Evolutionary conservation across 2,888 invertebrate species (phyloP).

Genomic region (Cheilosia soror): DNA sequence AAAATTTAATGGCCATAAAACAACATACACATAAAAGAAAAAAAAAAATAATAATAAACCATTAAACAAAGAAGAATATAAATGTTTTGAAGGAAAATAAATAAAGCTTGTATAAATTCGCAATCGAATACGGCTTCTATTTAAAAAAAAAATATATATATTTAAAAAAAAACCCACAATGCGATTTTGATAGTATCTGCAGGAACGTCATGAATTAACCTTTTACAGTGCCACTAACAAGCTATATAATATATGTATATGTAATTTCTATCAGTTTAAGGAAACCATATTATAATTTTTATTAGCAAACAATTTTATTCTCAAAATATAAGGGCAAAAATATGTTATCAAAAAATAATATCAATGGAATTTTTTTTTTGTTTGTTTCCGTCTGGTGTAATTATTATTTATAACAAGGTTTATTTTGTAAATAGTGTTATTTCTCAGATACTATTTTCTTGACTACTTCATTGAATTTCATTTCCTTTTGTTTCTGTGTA

Average conservation of each 20-base stretch:
- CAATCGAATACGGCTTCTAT: constrained; percentile 25
- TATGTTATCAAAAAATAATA: constrained; percentile 67
- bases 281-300: constrained; percentile 65
- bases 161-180: constrained; percentile 44
- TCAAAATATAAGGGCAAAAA: constrained; percentile 53
- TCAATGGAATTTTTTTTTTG: constrained; percentile 43
- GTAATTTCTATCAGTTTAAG: constrained; percentile 40
- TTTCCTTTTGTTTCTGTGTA: constrained; percentile 28
- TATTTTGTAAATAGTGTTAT: constrained; percentile 54
- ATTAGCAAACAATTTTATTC: constrained; percentile 70
- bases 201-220: constrained; percentile 30
- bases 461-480: constrained; percentile 72
- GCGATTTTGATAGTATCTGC: constrained; percentile 33
- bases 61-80: constrained; percentile 20
- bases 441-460: constrained; percentile 27
- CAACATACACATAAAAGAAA: constrained; percentile 57
- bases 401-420: constrained; percentile 36
- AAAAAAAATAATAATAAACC: not conserved
- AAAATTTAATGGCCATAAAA: constrained; percentile 51
- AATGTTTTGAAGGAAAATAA: constrained; percentile 14
- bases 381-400: constrained; percentile 20
- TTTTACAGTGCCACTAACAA: constrained; percentile 58
- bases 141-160: constrained; percentile 16
- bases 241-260: constrained; percentile 24
- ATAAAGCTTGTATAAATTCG: constrained; percentile 45